phyloP scores from a whole-genome alignment of 2,888 invertebrate genomes.

The Sphecodes monilicornis region DNA sequence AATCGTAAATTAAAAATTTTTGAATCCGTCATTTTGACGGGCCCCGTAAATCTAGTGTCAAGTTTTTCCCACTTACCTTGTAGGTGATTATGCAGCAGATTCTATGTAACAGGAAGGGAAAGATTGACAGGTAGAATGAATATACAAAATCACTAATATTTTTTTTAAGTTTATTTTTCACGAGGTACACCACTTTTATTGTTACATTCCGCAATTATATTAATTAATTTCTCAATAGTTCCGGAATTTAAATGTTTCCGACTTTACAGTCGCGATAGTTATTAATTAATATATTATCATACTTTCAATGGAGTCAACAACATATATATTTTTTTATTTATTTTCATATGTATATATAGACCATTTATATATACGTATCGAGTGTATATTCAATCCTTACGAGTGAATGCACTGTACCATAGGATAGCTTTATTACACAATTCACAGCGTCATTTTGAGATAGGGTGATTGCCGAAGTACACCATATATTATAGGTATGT shows the following conservation, averaged over 20 bases:
- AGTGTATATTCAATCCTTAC: slow-evolving; percentile 78
- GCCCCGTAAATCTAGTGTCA: too few species aligned
- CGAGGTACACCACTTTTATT: slow-evolving; percentile 82
- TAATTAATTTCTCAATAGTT: slow-evolving; percentile 77
- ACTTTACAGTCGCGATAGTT: slow-evolving; percentile 74
- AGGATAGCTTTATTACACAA: slow-evolving; percentile 76
- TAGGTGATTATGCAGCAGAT: not conserved
- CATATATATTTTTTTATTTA: slow-evolving; percentile 81
- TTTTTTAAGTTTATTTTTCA: slow-evolving; percentile 80
- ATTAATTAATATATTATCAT: slow-evolving; percentile 82
- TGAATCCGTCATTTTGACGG: too few species aligned
- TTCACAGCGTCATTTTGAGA: slow-evolving; percentile 70
- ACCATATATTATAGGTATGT: slow-evolving; percentile 49
- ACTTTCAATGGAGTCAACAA: slow-evolving; percentile 84
- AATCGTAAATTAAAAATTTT: too few species aligned
- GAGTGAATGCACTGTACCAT: slow-evolving; percentile 80
- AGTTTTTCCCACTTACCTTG: too few species aligned
- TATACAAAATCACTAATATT: not conserved
- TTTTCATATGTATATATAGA: slow-evolving; percentile 73
- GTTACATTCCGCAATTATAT: slow-evolving; percentile 82
- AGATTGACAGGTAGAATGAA: not conserved
- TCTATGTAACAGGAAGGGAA: not conserved
- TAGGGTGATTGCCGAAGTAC: slow-evolving; percentile 68
- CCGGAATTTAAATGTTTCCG: slow-evolving; percentile 75
- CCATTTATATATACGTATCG: slow-evolving; percentile 79